phyloP scores from a whole-genome alignment of 2,888 invertebrate species.

The Helicoverpa assulta region DNA sequence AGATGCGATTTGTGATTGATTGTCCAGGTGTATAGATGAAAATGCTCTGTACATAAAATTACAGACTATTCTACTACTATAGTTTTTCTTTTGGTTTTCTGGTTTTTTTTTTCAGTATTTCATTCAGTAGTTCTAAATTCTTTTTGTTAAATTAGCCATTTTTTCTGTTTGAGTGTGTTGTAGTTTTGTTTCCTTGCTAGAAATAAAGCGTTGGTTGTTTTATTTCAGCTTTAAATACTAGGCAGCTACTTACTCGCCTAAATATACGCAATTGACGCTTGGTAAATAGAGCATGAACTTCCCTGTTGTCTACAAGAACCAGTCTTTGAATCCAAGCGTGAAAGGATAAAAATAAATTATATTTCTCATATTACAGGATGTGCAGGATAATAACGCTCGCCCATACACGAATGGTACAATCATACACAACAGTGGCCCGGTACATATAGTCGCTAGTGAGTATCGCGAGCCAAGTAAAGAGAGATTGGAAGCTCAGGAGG shows the following conservation, averaged over 20 bases:
- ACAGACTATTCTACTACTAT: neutral
- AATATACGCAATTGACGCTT: constrained; percentile 32
- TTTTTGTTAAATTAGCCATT: neutral
- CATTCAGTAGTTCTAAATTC: neutral
- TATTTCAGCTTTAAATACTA: constrained; percentile 8
- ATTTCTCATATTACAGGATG: constrained; percentile 72
- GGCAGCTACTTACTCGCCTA: constrained; percentile 10
- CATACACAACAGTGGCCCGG: constrained; percentile 80
- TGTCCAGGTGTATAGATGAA: neutral
- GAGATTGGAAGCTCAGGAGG: constrained; percentile 65
- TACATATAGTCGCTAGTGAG: constrained; percentile 84
- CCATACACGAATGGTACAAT: constrained; percentile 86
- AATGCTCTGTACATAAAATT: constrained; percentile 3
- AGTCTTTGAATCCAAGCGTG: neutral
- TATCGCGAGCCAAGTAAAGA: constrained; percentile 77
- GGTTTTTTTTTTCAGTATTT: neutral
- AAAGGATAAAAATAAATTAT: neutral
- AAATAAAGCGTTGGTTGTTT: constrained; percentile 26
- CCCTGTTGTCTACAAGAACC: constrained; percentile 20
- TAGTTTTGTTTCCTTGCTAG: constrained; percentile 30
- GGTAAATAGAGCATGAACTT: constrained; percentile 39
- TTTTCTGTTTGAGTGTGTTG: constrained; percentile 18
- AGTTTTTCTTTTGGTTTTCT: neutral
- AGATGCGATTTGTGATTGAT: constrained; percentile 4
- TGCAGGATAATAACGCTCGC: constrained; percentile 83